Evolutionary conservation across 2,888 invertebrate genomes (phyloP), one percentile per base, ranked within the genome.

Genomic region (Prostheceraeus crozeri): DNA sequence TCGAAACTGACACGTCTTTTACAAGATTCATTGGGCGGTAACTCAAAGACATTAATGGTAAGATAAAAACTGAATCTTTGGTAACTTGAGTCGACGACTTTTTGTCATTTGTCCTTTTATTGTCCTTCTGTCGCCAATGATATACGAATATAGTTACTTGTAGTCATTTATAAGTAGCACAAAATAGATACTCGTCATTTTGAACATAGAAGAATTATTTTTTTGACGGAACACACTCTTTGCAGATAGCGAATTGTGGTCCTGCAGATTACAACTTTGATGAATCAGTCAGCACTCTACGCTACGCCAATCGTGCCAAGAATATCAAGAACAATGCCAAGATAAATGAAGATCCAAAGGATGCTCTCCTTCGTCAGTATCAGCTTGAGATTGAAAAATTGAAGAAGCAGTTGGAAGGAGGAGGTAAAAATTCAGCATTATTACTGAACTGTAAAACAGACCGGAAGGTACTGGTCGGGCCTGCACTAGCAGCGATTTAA

Each of bases 281-380:
- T 72, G 98, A 98, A 76, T 90, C 93, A 0, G 86, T 96, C 65
- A 93, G 91, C 70, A 94, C 96, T 0, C 80, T 98, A 60, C 82
- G 96, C 0, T 98, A 96, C 78, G 96, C 96, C 1, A 91, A 89
- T 79, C 83, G 96, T 57, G 94, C 96, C 10, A 98, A 98, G 80
- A 91, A 87, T 73, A 98, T 98, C 65, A 87, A 89, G 76, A 98
- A 96, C 79, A 84, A 85, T 68, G 93, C 93, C 60, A 85, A 86
- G 70, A 85, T 98, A 63, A 98, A 98, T 77, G 93, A 91, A 73
- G 96, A 96, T 76, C 91, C 94, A 0, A 94, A 96, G 67, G 93
- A 94, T 78, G 93, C 96, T 0, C 77, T 98, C 48, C 82, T 98
- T 19, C 83, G 91, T 53, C 86, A 90, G 77, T 96, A 93, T 78